These are phyloP conservation scores for Eupithecia centaureata DNA, from an alignment of 2,888 invertebrate species.

Conservation along the genomic window DNA sequence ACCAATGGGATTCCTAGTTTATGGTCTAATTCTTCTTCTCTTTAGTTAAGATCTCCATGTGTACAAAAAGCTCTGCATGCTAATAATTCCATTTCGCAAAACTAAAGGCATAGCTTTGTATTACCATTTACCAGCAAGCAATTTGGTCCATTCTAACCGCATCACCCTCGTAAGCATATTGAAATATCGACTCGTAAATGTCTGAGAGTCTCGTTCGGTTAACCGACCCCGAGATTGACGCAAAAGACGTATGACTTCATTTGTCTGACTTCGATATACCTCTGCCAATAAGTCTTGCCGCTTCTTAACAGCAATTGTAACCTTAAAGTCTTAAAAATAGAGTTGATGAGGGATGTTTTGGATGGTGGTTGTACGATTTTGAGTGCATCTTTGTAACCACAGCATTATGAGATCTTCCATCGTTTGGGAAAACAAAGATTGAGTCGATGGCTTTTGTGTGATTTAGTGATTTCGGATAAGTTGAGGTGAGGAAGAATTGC, in stretches of 20 bases:
- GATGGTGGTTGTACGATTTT: conserved; percentile 49
- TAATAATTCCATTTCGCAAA: background rate
- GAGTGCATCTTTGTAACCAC: conserved; percentile 71
- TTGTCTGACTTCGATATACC: conserved; percentile 79
- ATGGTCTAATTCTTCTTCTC: background rate
- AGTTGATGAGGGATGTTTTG: conserved; percentile 43
- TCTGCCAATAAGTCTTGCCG: conserved; percentile 52
- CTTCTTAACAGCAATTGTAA: background rate
- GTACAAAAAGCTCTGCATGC: background rate
- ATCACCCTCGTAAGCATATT: conserved; percentile 79
- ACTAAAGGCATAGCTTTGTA: conserved; percentile 6
- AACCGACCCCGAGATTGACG: conserved; percentile 74
- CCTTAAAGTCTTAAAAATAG: conserved; percentile 36
- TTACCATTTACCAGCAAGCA: conserved; percentile 24
- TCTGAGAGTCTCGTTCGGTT: conserved; percentile 70
- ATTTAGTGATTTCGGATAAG: conserved; percentile 59
- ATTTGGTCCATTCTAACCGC: conserved; percentile 37
- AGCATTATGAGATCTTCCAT: conserved; percentile 74
- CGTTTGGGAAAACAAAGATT: conserved; percentile 78
- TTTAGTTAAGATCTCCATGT: background rate
- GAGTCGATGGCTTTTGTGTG: conserved; percentile 67
- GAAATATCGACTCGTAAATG: conserved; percentile 81
- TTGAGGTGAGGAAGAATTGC: conserved; percentile 32
- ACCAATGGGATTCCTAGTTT: background rate
- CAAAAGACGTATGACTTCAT: conserved; percentile 79